Conservation (phyloP, 2,797 vertebrate species). For the Darevskia nairensis region DNA sequence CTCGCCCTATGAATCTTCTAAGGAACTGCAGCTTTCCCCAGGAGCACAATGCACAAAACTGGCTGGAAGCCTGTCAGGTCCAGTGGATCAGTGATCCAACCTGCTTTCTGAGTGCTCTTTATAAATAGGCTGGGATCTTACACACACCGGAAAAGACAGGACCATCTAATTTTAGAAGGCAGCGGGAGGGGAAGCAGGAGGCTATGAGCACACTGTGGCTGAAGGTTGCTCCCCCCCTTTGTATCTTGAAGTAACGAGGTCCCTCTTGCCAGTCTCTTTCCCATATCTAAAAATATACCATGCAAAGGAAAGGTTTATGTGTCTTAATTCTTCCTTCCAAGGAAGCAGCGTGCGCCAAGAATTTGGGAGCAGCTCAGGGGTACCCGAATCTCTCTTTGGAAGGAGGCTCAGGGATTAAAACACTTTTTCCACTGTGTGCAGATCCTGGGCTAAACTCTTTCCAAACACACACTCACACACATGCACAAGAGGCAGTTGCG, state of each 20-base stretch:
- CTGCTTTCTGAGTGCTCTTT: not conserved
- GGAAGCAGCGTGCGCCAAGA: conserved; percentile 14
- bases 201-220: not conserved
- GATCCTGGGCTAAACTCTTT: not conserved
- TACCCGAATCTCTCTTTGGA: not conserved
- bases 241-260: conserved; percentile 22
- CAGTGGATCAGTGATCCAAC: not conserved
- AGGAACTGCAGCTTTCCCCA: too few relatives aligned
- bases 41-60: not conserved
- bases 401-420: not conserved
- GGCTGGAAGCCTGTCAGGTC: not conserved
- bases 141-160: not conserved
- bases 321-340: conserved; percentile 17
- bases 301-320: conserved; percentile 20
- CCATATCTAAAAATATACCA: conserved; percentile 35
- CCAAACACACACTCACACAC: too few relatives aligned
- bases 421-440: not conserved
- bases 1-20: too few relatives aligned
- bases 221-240: conserved; percentile 10
- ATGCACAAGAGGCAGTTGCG: not conserved
- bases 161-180: conserved; percentile 10
- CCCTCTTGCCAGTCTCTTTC: not conserved
- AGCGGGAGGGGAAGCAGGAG: not conserved
- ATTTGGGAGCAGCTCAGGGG: not conserved
- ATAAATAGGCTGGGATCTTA: not conserved